These are phyloP conservation scores for Formica aserva DNA, from an alignment of 2,888 invertebrate species.

Conservation along the genomic window DNA sequence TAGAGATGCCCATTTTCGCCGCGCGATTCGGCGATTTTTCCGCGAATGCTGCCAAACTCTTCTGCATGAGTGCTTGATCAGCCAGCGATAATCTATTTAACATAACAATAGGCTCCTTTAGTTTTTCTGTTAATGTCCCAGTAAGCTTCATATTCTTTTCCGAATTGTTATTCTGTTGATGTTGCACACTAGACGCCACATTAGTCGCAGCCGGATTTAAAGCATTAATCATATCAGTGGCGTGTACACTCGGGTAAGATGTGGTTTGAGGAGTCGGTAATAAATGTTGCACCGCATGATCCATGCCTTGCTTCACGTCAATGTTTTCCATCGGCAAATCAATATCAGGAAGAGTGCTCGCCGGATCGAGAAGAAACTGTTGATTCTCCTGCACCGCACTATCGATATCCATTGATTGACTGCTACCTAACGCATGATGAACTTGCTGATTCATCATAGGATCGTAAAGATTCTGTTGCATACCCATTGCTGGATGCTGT, in stretches of 20 bases:
- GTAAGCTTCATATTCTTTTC: conserved; percentile 68
- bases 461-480: conserved; percentile 81
- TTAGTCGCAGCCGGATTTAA: conserved; percentile 61
- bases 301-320: conserved; percentile 75
- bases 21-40: conserved; percentile 88
- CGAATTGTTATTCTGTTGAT: conserved; percentile 72
- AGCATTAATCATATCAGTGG: conserved; percentile 65
- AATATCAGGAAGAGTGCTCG: conserved; percentile 82
- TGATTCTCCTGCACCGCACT: conserved; percentile 78
- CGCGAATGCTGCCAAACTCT: conserved; percentile 89
- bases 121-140: conserved; percentile 77
- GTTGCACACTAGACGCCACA: conserved; percentile 56
- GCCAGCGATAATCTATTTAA: conserved; percentile 88
- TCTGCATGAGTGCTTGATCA: conserved; percentile 89
- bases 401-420: conserved; percentile 76
- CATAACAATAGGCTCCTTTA: conserved; percentile 89
- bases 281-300: conserved; percentile 63
- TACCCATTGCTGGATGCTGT: conserved; percentile 74
- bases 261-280: conserved; percentile 65
- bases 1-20: conserved; percentile 87
- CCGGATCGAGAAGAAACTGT: conserved; percentile 82
- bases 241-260: conserved; percentile 69
- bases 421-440: conserved; percentile 76
- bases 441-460: conserved; percentile 82
- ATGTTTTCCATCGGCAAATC: conserved; percentile 82